Percentiles rank a stretch among this genome's conserved stretches.
These are phyloP conservation scores for Epinotia demarniana DNA, from an alignment of 2,888 invertebrate species.

Conservation along the genomic window DNA sequence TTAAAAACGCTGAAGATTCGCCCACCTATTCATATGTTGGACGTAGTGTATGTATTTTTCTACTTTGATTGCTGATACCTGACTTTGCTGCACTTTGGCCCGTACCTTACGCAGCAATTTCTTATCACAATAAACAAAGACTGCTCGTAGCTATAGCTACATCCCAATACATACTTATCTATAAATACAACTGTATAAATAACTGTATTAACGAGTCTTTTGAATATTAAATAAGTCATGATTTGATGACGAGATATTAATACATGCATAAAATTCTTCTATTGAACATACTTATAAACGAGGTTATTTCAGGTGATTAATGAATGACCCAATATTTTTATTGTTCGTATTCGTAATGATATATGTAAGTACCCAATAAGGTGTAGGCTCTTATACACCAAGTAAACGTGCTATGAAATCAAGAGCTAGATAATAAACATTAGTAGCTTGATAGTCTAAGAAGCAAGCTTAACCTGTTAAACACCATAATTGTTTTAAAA, in stretches of 20 bases:
- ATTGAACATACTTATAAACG: background rate
- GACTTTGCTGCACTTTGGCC: constrained; percentile 24
- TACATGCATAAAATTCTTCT: constrained; percentile 17
- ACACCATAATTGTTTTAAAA: background rate
- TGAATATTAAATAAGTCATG: constrained; percentile 34
- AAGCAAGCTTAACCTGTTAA: background rate
- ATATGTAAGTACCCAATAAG: background rate
- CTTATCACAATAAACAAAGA: constrained; percentile 27
- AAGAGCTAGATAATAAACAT: background rate
- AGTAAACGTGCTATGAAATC: background rate
- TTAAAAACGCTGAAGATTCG: too few relatives aligned
- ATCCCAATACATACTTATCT: background rate
- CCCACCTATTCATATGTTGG: too few relatives aligned
- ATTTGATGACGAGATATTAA: constrained; percentile 24
- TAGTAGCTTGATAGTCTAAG: background rate
- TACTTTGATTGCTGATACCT: background rate
- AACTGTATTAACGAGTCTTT: constrained; percentile 24
- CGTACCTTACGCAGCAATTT: background rate
- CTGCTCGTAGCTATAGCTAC: background rate
- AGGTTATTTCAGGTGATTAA: constrained; percentile 5
- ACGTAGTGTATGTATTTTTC: too few relatives aligned
- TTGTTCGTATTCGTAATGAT: background rate
- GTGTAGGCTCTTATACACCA: background rate
- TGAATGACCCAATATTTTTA: background rate
- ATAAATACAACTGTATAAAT: background rate